Percentiles rank a stretch among this genome's conserved stretches.
Evolutionary conservation across 2,888 invertebrate species (phyloP).

Genomic region (Eristalis tenax): DNA sequence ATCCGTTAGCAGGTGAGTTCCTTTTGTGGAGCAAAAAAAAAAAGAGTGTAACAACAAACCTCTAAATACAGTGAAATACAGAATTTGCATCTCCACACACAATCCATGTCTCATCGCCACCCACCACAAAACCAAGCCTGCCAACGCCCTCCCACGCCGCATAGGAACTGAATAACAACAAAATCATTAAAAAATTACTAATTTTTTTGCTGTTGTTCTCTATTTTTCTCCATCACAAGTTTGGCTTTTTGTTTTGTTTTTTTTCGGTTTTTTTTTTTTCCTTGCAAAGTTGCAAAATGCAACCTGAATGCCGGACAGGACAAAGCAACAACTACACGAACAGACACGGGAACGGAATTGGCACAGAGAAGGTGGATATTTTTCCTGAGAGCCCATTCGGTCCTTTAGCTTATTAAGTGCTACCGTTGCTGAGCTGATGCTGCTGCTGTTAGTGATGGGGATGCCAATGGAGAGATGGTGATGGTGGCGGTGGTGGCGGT

Average conservation of each 20-base stretch:
- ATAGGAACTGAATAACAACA: conserved; percentile 40
- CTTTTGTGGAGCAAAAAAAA: conserved; percentile 23
- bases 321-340: conserved; percentile 23
- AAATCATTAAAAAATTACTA: conserved; percentile 69
- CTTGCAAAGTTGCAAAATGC: conserved; percentile 59
- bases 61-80: conserved; percentile 20
- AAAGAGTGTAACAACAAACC: not conserved
- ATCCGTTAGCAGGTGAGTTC: conserved; percentile 61
- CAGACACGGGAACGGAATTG: not conserved
- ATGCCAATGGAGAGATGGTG: not conserved
- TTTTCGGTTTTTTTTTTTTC: no score
- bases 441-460: not conserved
- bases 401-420: conserved; percentile 68
- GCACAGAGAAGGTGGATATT: conserved; percentile 41
- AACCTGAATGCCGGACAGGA: conserved; percentile 62
- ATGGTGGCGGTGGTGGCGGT: no score
- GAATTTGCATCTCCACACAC: conserved; percentile 20
- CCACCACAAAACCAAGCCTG: not conserved
- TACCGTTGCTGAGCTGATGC: conserved; percentile 34
- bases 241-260: conserved; percentile 5
- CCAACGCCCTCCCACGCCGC: not conserved
- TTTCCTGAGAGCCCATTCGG: conserved; percentile 56
- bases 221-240: conserved; percentile 55
- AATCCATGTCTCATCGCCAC: not conserved
- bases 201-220: conserved; percentile 35